Evolutionary conservation across 2,888 invertebrate genomes (phyloP).

Genomic region (Folsomia candida): DNA sequence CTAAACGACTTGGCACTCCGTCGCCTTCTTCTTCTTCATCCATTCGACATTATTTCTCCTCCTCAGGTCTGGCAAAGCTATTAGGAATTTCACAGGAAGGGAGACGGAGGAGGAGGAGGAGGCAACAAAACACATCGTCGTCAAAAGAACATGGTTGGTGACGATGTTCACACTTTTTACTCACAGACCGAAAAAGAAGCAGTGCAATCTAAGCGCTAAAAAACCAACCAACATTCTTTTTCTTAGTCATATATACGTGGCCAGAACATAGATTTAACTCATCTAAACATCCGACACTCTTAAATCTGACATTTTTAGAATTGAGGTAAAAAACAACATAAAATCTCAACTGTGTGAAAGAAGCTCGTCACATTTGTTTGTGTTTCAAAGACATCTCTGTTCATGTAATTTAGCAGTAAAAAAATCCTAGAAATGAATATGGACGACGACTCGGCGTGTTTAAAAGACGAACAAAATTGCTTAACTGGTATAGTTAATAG

Average conservation of each 20-base stretch:
- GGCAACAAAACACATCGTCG: not conserved
- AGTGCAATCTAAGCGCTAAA: not conserved
- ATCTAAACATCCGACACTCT: conserved; percentile 6
- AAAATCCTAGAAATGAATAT: not conserved
- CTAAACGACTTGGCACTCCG: conserved; percentile 2
- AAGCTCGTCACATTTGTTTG: not conserved
- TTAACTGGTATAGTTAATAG: too few species aligned
- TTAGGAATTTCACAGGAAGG: conserved; percentile 13
- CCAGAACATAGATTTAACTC: not conserved
- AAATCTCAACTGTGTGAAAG: not conserved
- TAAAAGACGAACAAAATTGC: too few species aligned
- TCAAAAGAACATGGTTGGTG: conserved; percentile 1
- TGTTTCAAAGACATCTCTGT: not conserved
- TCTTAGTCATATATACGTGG: not conserved
- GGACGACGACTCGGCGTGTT: too few species aligned
- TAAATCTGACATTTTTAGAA: conserved; percentile 5
- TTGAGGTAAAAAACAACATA: not conserved
- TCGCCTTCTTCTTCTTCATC: not conserved
- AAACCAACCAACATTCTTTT: not conserved
- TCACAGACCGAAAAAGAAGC: too few species aligned
- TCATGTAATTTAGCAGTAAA: not conserved
- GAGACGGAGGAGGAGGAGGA: not conserved
- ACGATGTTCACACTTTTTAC: conserved; percentile 19
- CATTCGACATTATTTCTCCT: not conserved
- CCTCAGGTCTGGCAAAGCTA: conserved; percentile 11